A percentile compares a stretch with the other conserved stretches of the same genome.
These are phyloP conservation scores for Ivindomyrus marchei DNA, from an alignment of 2,113 vertebrate species.

Conservation along the genomic window DNA sequence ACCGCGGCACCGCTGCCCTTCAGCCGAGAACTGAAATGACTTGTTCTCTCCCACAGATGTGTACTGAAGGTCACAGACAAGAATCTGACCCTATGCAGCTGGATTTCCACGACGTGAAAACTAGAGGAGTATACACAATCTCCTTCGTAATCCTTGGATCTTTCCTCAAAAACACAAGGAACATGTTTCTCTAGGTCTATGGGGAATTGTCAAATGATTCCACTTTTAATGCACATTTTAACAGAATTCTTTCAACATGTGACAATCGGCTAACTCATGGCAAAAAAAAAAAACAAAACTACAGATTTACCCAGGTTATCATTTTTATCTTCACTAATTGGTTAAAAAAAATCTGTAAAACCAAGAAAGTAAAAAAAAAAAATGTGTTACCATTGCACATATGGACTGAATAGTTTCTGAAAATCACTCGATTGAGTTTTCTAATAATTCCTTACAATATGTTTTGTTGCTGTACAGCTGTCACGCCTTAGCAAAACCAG, in stretches of 20 bases:
- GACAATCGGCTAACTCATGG: background rate
- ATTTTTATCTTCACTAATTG: slow-evolving; percentile 3
- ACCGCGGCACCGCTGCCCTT: background rate
- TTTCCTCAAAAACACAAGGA: slow-evolving; percentile 5
- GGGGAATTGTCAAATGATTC: slow-evolving; percentile 22
- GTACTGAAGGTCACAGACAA: background rate
- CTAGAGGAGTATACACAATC: background rate
- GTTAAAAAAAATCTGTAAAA: background rate
- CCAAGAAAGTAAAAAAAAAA: background rate
- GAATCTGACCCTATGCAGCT: slow-evolving; percentile 8
- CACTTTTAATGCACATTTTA: slow-evolving; percentile 20
- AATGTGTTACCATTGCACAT: background rate
- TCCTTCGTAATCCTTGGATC: slow-evolving; percentile 14
- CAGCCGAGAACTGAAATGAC: background rate
- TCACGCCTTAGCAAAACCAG: background rate
- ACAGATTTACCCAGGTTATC: background rate
- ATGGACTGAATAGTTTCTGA: background rate
- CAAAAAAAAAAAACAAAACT: background rate
- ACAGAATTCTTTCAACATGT: background rate
- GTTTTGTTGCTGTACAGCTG: background rate
- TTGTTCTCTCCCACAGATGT: background rate
- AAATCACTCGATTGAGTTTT: background rate
- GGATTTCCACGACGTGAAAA: background rate
- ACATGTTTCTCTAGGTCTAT: slow-evolving; percentile 17
- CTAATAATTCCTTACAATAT: slow-evolving; percentile 1